phyloP scores from a whole-genome alignment of 2,113 vertebrate genomes.

The Aptenodytes patagonicus region DNA sequence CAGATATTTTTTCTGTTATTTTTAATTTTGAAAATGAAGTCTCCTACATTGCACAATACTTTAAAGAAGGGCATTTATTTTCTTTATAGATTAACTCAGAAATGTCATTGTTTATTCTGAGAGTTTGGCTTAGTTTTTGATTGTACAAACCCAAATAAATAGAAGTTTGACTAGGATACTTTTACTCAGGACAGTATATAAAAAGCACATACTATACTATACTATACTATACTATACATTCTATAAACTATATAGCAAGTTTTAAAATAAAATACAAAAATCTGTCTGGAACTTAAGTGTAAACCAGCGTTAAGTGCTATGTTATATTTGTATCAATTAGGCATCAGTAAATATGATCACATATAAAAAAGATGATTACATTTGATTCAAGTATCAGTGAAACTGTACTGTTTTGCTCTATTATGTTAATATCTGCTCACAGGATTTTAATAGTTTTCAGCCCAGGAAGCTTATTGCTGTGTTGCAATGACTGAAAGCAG shows the following conservation, averaged over 20 bases:
- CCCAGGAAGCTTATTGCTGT: not conserved
- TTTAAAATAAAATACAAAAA: not conserved
- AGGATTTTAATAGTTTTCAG: not conserved
- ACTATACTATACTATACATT: not conserved
- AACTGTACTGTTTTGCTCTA: not conserved
- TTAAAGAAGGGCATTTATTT: not conserved
- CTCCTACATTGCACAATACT: not conserved
- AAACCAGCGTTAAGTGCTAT: not conserved
- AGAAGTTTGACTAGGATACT: not conserved
- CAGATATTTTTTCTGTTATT: not conserved
- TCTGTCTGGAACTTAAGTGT: not conserved
- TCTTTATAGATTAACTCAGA: not conserved
- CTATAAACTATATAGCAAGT: not conserved
- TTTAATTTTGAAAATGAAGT: not conserved
- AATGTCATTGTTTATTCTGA: not conserved
- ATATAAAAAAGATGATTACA: not conserved
- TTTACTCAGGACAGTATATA: not conserved
- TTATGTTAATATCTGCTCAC: not conserved
- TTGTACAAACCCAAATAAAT: not conserved
- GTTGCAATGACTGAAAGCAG: not conserved
- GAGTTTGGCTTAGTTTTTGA: not conserved
- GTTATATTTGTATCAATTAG: not conserved
- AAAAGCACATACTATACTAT: not conserved
- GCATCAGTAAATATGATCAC: not conserved
- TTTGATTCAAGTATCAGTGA: not conserved